Percentiles rank a stretch among this genome's conserved stretches.
These are phyloP conservation scores for Ips nitidus DNA, from an alignment of 1,140 invertebrate species.

Conservation along the genomic window DNA sequence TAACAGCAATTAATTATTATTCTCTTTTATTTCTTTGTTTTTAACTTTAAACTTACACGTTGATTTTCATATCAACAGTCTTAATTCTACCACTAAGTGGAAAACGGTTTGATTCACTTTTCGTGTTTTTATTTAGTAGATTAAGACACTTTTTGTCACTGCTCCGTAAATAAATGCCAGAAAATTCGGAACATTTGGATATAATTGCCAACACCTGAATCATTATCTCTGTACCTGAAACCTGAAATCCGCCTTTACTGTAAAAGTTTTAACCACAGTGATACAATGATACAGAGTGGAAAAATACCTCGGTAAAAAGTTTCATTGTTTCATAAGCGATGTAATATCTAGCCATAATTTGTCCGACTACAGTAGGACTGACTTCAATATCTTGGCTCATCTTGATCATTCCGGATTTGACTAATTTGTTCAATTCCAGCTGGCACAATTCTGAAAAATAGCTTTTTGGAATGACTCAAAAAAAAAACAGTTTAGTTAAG, in stretches of 20 bases:
- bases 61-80: conserved; percentile 63
- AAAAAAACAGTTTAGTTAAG: conserved; percentile 27
- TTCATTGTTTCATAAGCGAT: conserved; percentile 67
- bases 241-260: conserved; percentile 50
- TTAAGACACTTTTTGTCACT: conserved; percentile 64
- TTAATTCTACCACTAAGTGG: conserved; percentile 61
- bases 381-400: conserved; percentile 56
- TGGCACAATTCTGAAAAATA: conserved; percentile 56
- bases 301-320: conserved; percentile 53
- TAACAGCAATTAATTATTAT: conserved; percentile 27
- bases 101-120: conserved; percentile 58
- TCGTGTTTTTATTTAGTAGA: conserved; percentile 60
- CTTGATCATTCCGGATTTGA: conserved; percentile 56
- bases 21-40: background rate
- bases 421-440: conserved; percentile 60
- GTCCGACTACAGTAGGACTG: conserved; percentile 57
- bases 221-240: conserved; percentile 53
- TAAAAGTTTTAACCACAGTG: background rate
- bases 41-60: conserved; percentile 54
- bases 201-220: conserved; percentile 54
- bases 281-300: background rate
- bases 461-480: too few relatives aligned
- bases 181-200: conserved; percentile 59
- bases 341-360: conserved; percentile 67
- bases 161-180: conserved; percentile 58